A percentile compares a stretch with the other conserved stretches of the same genome.
Evolutionary conservation across 2,888 invertebrate genomes (phyloP).

Genomic region (Alitta virens): DNA sequence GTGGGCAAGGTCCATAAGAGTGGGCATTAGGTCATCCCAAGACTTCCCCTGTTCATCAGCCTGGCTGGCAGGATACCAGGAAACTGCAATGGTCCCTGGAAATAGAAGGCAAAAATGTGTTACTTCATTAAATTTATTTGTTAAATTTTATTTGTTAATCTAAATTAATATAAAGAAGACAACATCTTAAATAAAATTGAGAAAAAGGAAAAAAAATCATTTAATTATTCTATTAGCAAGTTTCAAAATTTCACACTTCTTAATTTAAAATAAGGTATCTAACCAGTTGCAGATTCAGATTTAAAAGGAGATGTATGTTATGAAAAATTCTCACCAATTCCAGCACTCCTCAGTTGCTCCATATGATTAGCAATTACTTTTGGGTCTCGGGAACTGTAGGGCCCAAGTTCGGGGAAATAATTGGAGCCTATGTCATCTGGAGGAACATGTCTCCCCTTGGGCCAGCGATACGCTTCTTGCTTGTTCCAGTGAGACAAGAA

Average conservation of each 20-base stretch:
- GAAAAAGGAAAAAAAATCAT: no score
- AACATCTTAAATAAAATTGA: no score
- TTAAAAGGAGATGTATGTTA: no score
- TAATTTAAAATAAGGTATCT: no score
- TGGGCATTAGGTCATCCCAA: slow-evolving; percentile 43
- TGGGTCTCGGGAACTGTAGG: slow-evolving; percentile 62
- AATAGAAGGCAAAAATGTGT: no score
- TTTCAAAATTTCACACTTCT: no score
- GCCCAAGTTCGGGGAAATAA: slow-evolving; percentile 62
- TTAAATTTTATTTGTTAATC: no score
- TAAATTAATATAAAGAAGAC: no score
- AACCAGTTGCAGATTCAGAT: no score
- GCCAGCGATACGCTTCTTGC: slow-evolving; percentile 57
- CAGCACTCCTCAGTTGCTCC: slow-evolving; percentile 63
- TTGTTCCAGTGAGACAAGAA: slow-evolving; percentile 53
- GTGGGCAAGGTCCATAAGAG: slow-evolving; percentile 47
- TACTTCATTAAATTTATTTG: no score
- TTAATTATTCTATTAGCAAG: no score
- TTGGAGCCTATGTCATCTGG: slow-evolving; percentile 63
- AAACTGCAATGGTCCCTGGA: slow-evolving; percentile 56
- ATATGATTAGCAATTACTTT: slow-evolving; percentile 64
- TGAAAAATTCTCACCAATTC: slow-evolving; percentile 57
- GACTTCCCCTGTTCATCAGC: slow-evolving; percentile 48
- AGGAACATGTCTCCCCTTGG: slow-evolving; percentile 60
- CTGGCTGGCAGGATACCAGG: slow-evolving; percentile 61